Evolutionary conservation across 1,140 invertebrate species (phyloP), one percentile per base, ranked within the genome.

Genomic region (Caenorhabditis briggsae): DNA sequence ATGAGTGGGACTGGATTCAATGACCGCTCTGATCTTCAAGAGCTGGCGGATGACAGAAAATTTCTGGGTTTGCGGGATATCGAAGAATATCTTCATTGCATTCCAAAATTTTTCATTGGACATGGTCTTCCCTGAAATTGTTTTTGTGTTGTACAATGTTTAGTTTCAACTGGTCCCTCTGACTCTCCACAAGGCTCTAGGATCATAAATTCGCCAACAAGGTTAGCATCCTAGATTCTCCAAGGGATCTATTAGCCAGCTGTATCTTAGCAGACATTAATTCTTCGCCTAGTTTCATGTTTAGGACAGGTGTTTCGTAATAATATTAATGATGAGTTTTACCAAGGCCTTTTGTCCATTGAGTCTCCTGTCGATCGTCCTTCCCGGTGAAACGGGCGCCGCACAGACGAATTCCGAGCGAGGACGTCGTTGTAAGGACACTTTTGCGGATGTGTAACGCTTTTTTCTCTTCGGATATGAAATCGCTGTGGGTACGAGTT

Each of bases 401-500:
- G 53, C 70, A 20, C 9, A 78, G 33, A 18, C 70, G 18, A 14
- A 78, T 18, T 2, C 70, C 70, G 18, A 50, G 20, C 11, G 5
- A 5, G 1, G 46, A n/a, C 1, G 70, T 53, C 5, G 70, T 78
- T 12, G 33, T 78, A 5, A 9, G 5, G 2, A 2, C 8, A 43
- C 12, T 20, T 23, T 78, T 78, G n/a, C 14, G 6, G 11, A 78
- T 78, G n/a, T 50, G 70, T 0, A 20, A 2, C 11, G 20, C 8
- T 18, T 50, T 78, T n/a, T 50, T 78, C 11, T 78, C 70, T 18
- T 78, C n/a, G 5, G 70, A 12, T 46, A 78, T 50, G 23, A 11
- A 53, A 25, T 78, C 70, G 53, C 70, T 78, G 46, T 78, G 33
- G 23, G 70, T 78, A 2, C 70, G 25, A 8, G 70, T 78, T 2